Evolutionary conservation across 2,797 vertebrate species (phyloP).

Genomic region (Acanthornis magna): DNA sequence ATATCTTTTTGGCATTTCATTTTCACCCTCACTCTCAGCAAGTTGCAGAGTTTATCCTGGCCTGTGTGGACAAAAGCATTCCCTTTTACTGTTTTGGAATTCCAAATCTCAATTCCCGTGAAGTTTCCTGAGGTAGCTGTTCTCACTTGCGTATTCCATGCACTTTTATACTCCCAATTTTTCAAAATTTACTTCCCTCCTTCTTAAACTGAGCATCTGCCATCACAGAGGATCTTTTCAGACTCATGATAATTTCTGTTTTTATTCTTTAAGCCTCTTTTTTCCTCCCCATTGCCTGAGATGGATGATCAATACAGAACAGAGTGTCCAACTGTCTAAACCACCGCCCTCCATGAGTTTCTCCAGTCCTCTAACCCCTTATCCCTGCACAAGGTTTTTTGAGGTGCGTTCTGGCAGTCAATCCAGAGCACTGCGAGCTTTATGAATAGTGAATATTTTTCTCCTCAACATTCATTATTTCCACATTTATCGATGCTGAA

Average conservation of each 20-base stretch:
- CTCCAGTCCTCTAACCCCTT: neutral
- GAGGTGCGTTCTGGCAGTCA: neutral
- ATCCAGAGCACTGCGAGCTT: neutral
- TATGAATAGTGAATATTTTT: neutral
- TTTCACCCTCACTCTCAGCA: neutral
- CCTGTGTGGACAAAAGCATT: neutral
- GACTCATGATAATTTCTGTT: neutral
- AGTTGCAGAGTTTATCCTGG: neutral
- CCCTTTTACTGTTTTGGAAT: neutral
- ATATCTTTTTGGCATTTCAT: neutral
- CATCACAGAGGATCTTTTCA: rapidly evolving
- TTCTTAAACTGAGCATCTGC: neutral
- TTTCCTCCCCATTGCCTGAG: neutral
- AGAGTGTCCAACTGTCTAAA: neutral
- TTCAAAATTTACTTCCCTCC: neutral
- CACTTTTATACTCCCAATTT: neutral
- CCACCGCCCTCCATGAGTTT: rapidly evolving
- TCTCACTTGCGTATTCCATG: neutral
- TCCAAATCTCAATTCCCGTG: neutral
- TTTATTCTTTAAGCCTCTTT: neutral
- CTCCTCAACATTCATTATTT: neutral
- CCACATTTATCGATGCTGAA: neutral
- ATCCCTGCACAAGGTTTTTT: neutral
- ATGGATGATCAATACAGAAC: neutral
- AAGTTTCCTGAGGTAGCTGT: neutral